Conservation (phyloP, 2,113 vertebrate species). For the Cisticola juncidis region DNA sequence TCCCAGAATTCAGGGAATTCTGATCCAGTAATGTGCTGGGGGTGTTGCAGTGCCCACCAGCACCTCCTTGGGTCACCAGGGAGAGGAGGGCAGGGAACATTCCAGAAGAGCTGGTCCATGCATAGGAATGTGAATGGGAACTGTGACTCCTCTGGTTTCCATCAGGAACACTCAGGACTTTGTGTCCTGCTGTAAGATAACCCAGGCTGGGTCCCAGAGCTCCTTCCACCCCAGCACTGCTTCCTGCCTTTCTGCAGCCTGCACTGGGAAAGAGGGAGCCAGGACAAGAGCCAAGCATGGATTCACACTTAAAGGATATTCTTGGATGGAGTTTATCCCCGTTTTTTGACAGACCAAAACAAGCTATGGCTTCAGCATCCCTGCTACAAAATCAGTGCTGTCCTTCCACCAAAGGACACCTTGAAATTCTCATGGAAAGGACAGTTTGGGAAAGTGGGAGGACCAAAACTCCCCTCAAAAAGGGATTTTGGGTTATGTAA, state of each 20-base stretch:
- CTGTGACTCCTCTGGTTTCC: neutral
- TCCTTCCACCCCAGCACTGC: neutral
- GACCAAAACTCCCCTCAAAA: neutral
- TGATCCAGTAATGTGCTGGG: neutral
- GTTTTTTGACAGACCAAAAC: neutral
- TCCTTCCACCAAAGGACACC: neutral
- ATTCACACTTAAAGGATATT: neutral
- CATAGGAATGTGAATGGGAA: neutral
- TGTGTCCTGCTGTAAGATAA: neutral
- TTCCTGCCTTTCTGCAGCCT: neutral
- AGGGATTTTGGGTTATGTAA: neutral
- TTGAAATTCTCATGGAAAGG: neutral
- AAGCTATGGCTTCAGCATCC: neutral
- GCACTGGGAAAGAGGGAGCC: neutral
- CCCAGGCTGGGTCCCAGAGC: neutral
- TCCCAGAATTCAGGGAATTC: neutral
- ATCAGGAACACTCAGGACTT: neutral
- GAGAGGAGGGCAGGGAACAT: neutral
- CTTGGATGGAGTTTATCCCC: neutral
- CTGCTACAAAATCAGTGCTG: neutral
- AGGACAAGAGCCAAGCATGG: neutral
- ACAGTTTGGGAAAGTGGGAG: neutral
- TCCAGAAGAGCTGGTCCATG: neutral
- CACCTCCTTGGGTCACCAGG: neutral
- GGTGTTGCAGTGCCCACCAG: neutral